Evolutionary conservation across 2,888 invertebrate species (phyloP).

Genomic region (Cheilosia scutellata): DNA sequence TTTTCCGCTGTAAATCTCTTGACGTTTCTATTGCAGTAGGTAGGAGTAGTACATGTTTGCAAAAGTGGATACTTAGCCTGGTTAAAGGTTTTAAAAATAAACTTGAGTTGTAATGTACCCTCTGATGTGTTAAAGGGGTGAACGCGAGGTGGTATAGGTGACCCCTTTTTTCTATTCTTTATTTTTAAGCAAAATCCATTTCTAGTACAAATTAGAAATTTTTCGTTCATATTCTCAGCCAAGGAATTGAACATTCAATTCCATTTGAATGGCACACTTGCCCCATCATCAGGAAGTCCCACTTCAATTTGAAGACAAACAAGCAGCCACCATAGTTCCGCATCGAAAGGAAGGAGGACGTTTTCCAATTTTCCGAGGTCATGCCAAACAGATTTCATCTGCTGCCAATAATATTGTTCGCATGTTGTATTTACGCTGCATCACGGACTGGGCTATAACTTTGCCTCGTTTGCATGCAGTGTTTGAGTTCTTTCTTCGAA

Average conservation of each 20-base stretch:
- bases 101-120: no score
- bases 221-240: not conserved
- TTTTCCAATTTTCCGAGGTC: constrained; percentile 37
- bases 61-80: constrained; percentile 8
- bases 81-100: not conserved
- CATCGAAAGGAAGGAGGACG: constrained; percentile 13
- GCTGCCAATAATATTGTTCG: constrained; percentile 74
- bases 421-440: constrained; percentile 70
- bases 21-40: not conserved
- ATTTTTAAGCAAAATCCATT: no score
- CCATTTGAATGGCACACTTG: not conserved
- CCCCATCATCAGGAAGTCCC: constrained; percentile 19
- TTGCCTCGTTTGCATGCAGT: constrained; percentile 34
- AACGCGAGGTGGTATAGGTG: not conserved
- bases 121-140: no score
- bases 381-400: constrained; percentile 70
- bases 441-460: constrained; percentile 32
- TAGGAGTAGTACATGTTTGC: not conserved
- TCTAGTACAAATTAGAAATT: no score
- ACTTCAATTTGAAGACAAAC: constrained; percentile 51
- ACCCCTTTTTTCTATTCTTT: no score
- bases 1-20: not conserved
- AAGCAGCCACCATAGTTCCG: constrained; percentile 13
- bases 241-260: not conserved
- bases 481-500: not conserved